Base-by-base conservation (phyloP, 2,888 invertebrate genomes). In the Synanthedon vespiformis region DNA sequence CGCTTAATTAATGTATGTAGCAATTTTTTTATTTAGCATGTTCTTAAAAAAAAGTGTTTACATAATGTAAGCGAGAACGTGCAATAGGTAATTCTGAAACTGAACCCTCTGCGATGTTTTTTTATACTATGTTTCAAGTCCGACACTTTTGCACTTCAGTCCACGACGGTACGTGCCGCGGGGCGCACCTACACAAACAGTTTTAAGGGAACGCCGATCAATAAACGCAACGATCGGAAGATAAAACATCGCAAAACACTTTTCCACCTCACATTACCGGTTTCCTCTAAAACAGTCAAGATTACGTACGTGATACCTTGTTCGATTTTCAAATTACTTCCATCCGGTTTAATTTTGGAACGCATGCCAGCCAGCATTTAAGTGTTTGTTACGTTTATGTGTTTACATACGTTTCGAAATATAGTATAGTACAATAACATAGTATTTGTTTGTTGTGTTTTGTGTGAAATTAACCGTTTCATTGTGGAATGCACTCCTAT, bases 121-220 rank as follows among this genome's bases (percentile, higher is more conserved):
- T 22, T 34, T 57, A 56, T 59, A 58, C 47, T 74, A 68, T 68
- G 59, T 67, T 52, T 59, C 58, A 63, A 34, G 10, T 62, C 63
- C 64, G 60, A 54, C 56, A 52, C 57, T 57, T 50, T 56, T 62
- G 56, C 58, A 62, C 65, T 65, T 70, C 76, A 84, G 84, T 84
- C 77, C 78, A 72, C 77, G 70, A 63, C 72, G 65, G 72, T 66
- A 62, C 74, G 77, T 68, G 80, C 72, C 68, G 68, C 68, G 68
- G 63, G 65, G 65, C 72, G 74, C 73, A 72, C 69, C 63, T 66
- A 62, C 55, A 54, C 53, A 50, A 34, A 41, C n/a, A 51, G 4
- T 53, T 11, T 50, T 48, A 16, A 40, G 49, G 41, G 22, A 44
- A 52, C 27, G 41, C 50, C 63, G 63, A 64, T 64, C 64, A 53